Evolutionary conservation across 2,113 vertebrate genomes (phyloP), one percentile per base, ranked within the genome.

Genomic region (Amazona vittata): DNA sequence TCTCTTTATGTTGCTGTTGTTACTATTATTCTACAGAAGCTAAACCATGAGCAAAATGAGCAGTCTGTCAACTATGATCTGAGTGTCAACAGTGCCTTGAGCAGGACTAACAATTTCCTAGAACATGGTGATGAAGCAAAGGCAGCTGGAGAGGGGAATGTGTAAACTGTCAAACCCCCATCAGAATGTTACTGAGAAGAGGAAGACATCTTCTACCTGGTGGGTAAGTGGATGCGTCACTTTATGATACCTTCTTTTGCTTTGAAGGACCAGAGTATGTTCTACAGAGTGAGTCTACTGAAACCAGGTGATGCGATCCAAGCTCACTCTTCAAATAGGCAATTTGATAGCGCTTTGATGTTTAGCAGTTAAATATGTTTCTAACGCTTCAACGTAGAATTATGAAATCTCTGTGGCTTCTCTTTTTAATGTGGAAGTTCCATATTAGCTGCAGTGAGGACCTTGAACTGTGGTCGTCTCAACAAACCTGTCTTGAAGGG

Each of bases 201-300:
- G 18, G 50, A 69, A 20, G 6, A 28, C 2, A 2, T 15, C 7
- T 37, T 70, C 11, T 33, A 4, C 28, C 5, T 67, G 68, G 3
- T 2, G 1, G 24, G 19, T 53, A 19, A 59, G 24, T 31, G n/a
- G n/a, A 9, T 63, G 20, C 2, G 0, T 67, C 15, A 2, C 44
- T 83, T 69, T 12, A 4, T 5, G 4, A 26, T 52, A 22, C 1
- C 5, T 8, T 20, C 10, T 75, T 79, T 59, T 82, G 10, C 53
- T 70, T 57, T 28, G 44, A 74, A 73, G 22, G 16, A 16, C 49
- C 67, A 81, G 68, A 74, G 22, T 39, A 62, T 10, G 13, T 52
- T 86, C 47, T 60, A 37, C 26, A 44, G 11, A 21, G 2, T 9
- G 28, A 74, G 24, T 28, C 21, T 77, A 3, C 31, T 22, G 8